Conservation (phyloP, 2,797 vertebrate species). For the Tolypeutes matacus region DNA sequence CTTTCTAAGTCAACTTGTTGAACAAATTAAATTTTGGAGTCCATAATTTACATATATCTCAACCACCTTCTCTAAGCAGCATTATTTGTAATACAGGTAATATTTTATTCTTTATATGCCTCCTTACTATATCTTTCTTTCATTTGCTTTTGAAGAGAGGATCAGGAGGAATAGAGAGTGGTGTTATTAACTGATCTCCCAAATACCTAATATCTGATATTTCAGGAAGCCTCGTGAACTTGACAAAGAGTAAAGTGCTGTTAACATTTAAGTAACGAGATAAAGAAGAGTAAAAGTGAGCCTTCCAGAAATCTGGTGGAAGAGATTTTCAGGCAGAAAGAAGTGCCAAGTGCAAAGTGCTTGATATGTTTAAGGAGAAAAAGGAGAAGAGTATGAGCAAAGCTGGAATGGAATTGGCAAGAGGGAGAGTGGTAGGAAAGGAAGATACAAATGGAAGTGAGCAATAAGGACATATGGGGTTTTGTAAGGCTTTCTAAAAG, state of each 20-base stretch:
- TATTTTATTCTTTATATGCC: not conserved
- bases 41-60: not conserved
- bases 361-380: not conserved
- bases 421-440: not conserved
- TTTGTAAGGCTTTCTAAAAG: not conserved
- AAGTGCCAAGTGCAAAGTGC: not conserved
- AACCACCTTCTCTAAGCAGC: not conserved
- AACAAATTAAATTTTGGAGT: not conserved
- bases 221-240: not conserved
- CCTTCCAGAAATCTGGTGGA: not conserved
- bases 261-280: constrained; percentile 9
- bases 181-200: not conserved
- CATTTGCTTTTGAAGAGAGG: not conserved
- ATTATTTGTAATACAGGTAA: not conserved
- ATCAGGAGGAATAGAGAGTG: not conserved
- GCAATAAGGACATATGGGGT: not conserved
- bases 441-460: not conserved
- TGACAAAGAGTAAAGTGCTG: not conserved
- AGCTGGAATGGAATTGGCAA: not conserved
- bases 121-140: not conserved
- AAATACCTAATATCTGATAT: not conserved
- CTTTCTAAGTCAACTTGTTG: not conserved
- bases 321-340: not conserved
- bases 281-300: not conserved
- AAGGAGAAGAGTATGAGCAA: not conserved